These are phyloP conservation scores for Dendrocincla tyrannina DNA, from an alignment of 2,797 vertebrate genomes.

Conservation along the genomic window DNA sequence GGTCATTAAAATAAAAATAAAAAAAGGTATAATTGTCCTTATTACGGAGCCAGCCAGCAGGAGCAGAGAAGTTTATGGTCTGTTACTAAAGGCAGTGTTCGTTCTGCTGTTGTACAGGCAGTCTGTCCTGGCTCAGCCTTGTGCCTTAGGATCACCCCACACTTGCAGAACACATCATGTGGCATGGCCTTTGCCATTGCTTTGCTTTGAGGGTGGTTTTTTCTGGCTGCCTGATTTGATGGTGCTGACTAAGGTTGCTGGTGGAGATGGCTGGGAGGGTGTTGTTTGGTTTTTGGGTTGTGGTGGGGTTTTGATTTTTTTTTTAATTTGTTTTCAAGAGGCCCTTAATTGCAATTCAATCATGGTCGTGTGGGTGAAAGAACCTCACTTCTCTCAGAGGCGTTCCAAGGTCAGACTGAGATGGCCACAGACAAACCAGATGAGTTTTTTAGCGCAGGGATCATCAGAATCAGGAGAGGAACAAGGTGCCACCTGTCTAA, in stretches of 20 bases:
- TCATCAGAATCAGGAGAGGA: background rate
- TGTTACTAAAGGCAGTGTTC: background rate
- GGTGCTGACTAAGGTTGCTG: background rate
- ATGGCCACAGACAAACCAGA: background rate
- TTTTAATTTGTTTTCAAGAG: background rate
- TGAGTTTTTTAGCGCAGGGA: background rate
- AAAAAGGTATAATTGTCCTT: background rate
- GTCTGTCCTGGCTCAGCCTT: background rate
- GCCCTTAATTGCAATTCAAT: background rate
- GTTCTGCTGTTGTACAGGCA: background rate
- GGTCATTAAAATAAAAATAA: background rate
- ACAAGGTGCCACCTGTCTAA: background rate
- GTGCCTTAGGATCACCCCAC: background rate
- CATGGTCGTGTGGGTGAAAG: background rate
- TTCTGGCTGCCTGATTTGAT: background rate
- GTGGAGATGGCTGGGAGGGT: background rate
- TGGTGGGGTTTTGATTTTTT: background rate
- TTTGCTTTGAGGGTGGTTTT: background rate
- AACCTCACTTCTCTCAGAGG: background rate
- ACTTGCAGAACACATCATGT: background rate
- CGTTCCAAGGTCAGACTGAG: background rate
- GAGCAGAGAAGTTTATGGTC: background rate
- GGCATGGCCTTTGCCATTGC: background rate
- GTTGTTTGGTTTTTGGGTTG: fast-evolving
- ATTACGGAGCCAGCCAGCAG: background rate